Evolutionary conservation across 2,888 invertebrate genomes (phyloP), one percentile per base, ranked within the genome.

Genomic region (Spisula subtruncata): DNA sequence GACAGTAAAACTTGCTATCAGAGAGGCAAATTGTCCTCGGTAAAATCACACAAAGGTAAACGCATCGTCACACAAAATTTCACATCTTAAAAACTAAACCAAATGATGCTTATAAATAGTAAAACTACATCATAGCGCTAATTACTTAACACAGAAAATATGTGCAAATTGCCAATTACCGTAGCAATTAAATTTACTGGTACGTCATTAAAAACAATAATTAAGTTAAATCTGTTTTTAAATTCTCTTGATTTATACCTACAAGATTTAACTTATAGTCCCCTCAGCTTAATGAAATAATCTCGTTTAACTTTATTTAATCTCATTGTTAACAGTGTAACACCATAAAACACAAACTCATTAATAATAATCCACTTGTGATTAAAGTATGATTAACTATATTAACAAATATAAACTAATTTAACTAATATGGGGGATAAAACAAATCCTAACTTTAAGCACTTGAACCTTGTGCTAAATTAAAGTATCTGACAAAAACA

Each of bases 1-100:
- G 32, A 83, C 29, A 56, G 48, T 14, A 56, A 56, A 83, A 83
- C 8, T 83, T 83, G 83, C 83, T 83, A 83, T 83, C 32, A 32
- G 60, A 83, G 83, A 54, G 56, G 83, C 54, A 35, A 83, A 81
- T 0, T 81, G 32, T 75, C 75, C 16, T 14, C n/a, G n/a, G 5
- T 75, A 75, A 75, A 75, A 16, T 75, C 14, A 32, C 71, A 71
- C 32, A 32, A 25, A 60, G 60, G 8, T n/a, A 60, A 60, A 20
- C 10, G 25, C n/a, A 41, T 41, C 8, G 41, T 41, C 41, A 66
- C 60, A 25, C 25, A 10, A 56, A 25, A 25, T 66, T 14, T 51
- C 51, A 51, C 14, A 12, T 48, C 48, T 48, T 48, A 48, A 12
- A 48, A 48, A 48, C 48, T 48, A 5, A 12, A 8, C 12, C 14